A percentile compares a stretch with the other conserved stretches of the same genome.
phyloP scores from a whole-genome alignment of 2,888 invertebrate species.

The Zygothrica quintamaculata region DNA sequence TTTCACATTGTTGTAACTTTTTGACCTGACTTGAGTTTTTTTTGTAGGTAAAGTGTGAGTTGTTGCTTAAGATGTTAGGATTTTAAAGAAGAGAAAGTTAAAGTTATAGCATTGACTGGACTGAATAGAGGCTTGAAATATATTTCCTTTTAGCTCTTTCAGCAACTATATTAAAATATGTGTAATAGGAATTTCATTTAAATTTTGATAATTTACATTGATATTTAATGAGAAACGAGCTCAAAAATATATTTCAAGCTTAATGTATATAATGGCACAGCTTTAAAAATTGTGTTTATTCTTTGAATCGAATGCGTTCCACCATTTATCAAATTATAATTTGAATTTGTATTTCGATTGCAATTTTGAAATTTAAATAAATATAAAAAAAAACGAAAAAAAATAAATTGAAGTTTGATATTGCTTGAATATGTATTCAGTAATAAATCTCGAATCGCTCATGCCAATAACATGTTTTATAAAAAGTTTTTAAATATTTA shows the following conservation, averaged over 20 bases:
- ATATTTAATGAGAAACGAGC: background rate
- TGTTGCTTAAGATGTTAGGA: constrained; percentile 64
- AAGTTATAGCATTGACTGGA: constrained; percentile 70
- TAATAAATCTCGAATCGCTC: constrained; percentile 20
- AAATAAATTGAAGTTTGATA: constrained; percentile 17
- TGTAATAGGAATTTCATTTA: too few species aligned
- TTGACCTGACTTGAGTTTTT: constrained; percentile 68
- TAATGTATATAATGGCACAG: constrained; percentile 27
- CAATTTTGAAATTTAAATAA: too few species aligned
- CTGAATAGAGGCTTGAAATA: constrained; percentile 54
- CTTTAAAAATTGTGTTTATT: constrained; percentile 31
- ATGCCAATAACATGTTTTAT: constrained; percentile 15
- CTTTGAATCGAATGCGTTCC: constrained; percentile 38
- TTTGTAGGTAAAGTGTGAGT: constrained; percentile 70
- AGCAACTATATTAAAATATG: too few species aligned
- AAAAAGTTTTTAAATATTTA: constrained; percentile 12
- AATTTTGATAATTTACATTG: constrained; percentile 29
- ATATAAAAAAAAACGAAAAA: too few species aligned
- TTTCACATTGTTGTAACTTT: constrained; percentile 38
- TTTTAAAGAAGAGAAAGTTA: constrained; percentile 67
- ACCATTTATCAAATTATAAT: constrained; percentile 21
- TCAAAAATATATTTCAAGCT: constrained; percentile 56
- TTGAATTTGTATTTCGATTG: too few species aligned
- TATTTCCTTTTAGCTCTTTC: constrained; percentile 13
- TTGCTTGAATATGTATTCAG: constrained; percentile 12